Evolutionary conservation across 2,113 vertebrate genomes (phyloP), one percentile per base, ranked within the genome.

Genomic region (Gallinago media): DNA sequence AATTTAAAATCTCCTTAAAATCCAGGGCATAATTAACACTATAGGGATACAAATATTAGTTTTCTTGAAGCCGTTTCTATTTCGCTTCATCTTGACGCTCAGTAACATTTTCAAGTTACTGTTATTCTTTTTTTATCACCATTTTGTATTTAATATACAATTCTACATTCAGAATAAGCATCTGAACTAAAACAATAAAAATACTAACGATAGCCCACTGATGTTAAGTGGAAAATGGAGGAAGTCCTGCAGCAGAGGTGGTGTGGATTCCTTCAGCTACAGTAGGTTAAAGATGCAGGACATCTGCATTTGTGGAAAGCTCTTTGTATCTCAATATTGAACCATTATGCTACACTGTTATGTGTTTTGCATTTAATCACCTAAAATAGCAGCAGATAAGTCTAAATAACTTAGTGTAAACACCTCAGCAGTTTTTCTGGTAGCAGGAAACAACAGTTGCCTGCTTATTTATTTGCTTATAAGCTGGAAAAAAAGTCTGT

Each of bases 1-100:
- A 97, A 96, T 98, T 97, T 98, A 91, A 96, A 97, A 96, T 97
- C 97, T 97, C 96, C 95, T 97, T 97, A 98, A 98, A 98, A 98
- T 97, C 95, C 38, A 76, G 81, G 96, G 96, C 96, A 96, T 98
- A 97, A 98, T 98, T 98, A 98, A 98, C 95, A 92, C 97, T 98
- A 90, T 87, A 92, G 95, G 94, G 97, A 97, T 97, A 96, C 96
- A 97, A 97, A 97, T 98, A 98, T 97, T 98, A 95, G 97, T 98
- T 98, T 98, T 98, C 97, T 96, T 93, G 91, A 96, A 97, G 95
- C 92, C 84, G 79, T 97, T 98, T 97, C 94, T 96, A 58, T 91
- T 97, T 97, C 8, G 29, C 86, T 97, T 97, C 90, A 86, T 96
- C 96, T 95, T 96, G 86, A 87, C 66, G 85, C 93, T 97, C 92